Conservation (phyloP, 2,888 invertebrate species). For the Nasonovia ribisnigri region DNA sequence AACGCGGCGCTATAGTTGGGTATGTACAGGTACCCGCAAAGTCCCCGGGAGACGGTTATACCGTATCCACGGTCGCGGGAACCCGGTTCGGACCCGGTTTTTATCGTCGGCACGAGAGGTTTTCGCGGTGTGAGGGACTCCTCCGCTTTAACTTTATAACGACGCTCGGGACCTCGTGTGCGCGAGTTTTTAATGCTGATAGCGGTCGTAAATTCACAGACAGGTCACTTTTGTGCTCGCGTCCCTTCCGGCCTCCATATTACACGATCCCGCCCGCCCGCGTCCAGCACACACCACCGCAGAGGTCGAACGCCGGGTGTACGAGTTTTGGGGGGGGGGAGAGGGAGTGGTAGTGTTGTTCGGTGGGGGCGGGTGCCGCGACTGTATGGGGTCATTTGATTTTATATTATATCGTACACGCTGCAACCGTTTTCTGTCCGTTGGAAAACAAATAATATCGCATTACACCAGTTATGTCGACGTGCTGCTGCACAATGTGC, state of each 20-base stretch:
- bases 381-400: background rate
- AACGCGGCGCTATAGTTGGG: background rate
- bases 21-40: background rate
- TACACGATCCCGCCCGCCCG: background rate
- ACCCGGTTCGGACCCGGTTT: background rate
- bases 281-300: background rate
- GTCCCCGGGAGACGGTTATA: background rate
- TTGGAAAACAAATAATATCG: background rate
- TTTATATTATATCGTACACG: background rate
- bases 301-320: background rate
- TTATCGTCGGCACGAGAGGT: background rate
- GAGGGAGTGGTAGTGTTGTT: background rate
- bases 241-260: background rate
- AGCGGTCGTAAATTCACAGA: slow-evolving; percentile 38
- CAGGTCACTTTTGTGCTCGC: slow-evolving; percentile 22
- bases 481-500: background rate
- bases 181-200: slow-evolving; percentile 35
- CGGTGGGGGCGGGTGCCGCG: background rate
- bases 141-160: background rate
- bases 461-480: background rate
- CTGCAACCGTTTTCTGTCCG: slow-evolving; percentile 3
- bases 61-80: background rate
- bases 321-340: no score
- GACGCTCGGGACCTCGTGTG: background rate
- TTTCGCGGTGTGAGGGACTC: background rate